phyloP scores from a whole-genome alignment of 2,113 vertebrate species.

The Pterocles gutturalis region DNA sequence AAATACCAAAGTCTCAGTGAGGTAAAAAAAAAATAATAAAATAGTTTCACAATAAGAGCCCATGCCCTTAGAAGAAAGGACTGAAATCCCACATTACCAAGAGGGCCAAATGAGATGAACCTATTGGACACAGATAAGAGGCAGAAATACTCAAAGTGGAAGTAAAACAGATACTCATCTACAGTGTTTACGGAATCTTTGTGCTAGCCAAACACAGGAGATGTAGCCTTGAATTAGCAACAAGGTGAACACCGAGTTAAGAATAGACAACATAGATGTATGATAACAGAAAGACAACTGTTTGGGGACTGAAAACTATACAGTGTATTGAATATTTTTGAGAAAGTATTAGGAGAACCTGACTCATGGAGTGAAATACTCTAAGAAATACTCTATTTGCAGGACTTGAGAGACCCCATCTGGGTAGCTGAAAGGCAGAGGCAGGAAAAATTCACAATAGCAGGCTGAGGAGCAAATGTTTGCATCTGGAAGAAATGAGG shows the following conservation, averaged over 20 bases:
- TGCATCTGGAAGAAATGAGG: constrained; percentile 74
- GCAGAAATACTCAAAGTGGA: neutral
- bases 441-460: constrained; percentile 25
- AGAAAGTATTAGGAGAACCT: neutral
- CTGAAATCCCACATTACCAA: neutral
- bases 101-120: neutral
- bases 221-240: neutral
- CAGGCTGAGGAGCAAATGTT: constrained; percentile 26
- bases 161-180: neutral
- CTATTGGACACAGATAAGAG: neutral
- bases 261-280: neutral
- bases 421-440: constrained; percentile 3
- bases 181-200: neutral
- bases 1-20: neutral
- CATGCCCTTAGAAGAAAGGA: neutral
- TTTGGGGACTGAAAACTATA: neutral
- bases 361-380: neutral
- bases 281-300: neutral
- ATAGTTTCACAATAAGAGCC: neutral
- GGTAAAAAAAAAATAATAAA: neutral
- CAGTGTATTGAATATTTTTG: neutral
- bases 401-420: neutral
- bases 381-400: neutral
- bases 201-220: neutral
- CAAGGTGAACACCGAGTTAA: neutral